These are phyloP conservation scores for Patella pellucida DNA, from an alignment of 2,888 invertebrate species.

Conservation along the genomic window DNA sequence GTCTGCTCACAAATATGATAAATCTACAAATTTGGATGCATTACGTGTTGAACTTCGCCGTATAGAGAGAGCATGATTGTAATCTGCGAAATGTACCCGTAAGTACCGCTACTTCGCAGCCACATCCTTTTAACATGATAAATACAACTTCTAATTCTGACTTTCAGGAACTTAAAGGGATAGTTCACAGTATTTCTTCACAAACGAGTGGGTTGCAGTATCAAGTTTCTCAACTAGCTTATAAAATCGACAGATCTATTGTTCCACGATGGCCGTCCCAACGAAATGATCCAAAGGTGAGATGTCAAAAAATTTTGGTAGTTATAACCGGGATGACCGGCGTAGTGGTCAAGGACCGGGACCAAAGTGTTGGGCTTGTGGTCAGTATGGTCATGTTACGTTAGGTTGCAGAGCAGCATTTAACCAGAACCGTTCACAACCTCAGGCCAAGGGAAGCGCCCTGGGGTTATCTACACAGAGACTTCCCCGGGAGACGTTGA, in stretches of 20 bases:
- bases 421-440: not conserved
- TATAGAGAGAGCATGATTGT: not conserved
- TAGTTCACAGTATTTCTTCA: not conserved
- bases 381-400: no score
- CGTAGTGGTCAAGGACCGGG: not conserved
- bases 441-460: not conserved
- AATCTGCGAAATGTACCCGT: no score
- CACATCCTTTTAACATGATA: no score
- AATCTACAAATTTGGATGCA: not conserved
- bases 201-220: not conserved
- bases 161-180: not conserved
- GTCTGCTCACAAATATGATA: slow-evolving; percentile 11
- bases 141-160: not conserved
- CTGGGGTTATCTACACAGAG: not conserved
- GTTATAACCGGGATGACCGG: not conserved
- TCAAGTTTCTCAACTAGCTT: not conserved
- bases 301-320: not conserved
- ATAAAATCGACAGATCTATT: not conserved
- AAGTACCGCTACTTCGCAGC: no score
- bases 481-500: not conserved
- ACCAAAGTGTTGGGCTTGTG: not conserved
- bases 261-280: no score
- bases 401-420: no score
- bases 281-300: not conserved
- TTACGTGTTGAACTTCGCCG: slow-evolving; percentile 1